These are phyloP conservation scores for Corydoras sp. DNA, from an alignment of 2,113 vertebrate species.

Conservation along the genomic window DNA sequence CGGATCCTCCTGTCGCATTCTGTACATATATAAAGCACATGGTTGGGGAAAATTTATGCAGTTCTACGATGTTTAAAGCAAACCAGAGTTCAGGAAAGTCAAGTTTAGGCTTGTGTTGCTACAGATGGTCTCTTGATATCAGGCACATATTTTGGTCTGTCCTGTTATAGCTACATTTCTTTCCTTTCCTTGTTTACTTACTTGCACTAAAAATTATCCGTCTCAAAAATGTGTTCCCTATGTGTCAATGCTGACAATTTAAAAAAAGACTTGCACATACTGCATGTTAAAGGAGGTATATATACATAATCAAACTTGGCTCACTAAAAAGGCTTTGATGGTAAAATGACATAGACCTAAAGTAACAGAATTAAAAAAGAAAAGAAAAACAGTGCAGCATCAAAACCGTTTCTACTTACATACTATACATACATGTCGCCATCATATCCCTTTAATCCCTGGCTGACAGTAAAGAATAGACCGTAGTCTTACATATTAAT, in stretches of 20 bases:
- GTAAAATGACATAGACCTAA: slow-evolving; percentile 19
- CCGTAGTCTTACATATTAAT: slow-evolving; percentile 15
- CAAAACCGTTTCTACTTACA: slow-evolving; percentile 22
- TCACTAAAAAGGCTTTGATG: slow-evolving; percentile 38
- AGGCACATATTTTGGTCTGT: slow-evolving; percentile 58
- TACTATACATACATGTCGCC: slow-evolving; percentile 43
- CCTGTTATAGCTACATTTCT: slow-evolving; percentile 33
- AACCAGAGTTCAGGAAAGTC: slow-evolving; percentile 1
- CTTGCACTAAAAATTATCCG: background rate
- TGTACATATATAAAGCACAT: slow-evolving; percentile 14
- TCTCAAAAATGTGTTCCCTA: slow-evolving; percentile 5
- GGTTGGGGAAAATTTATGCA: background rate
- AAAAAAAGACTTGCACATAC: slow-evolving; percentile 1
- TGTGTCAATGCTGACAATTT: no score
- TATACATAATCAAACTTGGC: slow-evolving; percentile 34
- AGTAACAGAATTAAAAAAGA: slow-evolving; percentile 6
- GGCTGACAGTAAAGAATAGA: slow-evolving; percentile 37
- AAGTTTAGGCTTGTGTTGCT: slow-evolving; percentile 25
- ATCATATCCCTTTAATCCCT: slow-evolving; percentile 38
- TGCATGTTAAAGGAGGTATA: slow-evolving; percentile 23
- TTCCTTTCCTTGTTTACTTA: slow-evolving; percentile 9
- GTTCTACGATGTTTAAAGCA: background rate
- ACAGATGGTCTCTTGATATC: slow-evolving; percentile 44
- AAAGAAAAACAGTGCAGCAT: slow-evolving; percentile 32
- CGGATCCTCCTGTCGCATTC: slow-evolving; percentile 11